Conservation (phyloP, 2,797 vertebrate genomes). For the Cuculus canorus region DNA sequence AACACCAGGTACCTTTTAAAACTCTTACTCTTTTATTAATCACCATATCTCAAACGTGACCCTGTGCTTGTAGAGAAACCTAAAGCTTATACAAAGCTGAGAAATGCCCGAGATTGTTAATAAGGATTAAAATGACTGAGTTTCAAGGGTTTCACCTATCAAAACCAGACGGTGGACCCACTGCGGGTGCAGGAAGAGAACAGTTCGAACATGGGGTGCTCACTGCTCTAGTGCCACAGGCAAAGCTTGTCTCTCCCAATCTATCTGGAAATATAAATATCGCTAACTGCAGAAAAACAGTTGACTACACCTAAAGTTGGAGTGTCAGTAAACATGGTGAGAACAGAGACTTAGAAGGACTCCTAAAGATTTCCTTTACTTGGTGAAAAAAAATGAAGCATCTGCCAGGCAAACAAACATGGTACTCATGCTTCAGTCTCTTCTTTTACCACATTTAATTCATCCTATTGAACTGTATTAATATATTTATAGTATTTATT, state of each 20-base stretch:
- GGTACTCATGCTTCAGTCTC: not conserved
- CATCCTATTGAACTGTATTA: not conserved
- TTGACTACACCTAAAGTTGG: not conserved
- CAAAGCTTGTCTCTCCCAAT: not conserved
- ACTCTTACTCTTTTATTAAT: not conserved
- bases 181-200: not conserved
- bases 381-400: not conserved
- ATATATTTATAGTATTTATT: not conserved
- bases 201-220: rapidly evolving
- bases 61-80: not conserved
- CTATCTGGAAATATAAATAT: not conserved
- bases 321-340: not conserved
- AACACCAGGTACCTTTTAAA: not conserved
- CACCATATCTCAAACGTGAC: not conserved
- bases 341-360: not conserved
- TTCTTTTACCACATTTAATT: not conserved
- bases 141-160: not conserved
- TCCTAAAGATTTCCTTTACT: not conserved
- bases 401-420: not conserved
- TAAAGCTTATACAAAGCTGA: not conserved
- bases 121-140: not conserved
- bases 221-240: not conserved
- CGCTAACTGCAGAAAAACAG: not conserved
- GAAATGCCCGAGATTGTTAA: not conserved
- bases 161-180: not conserved